These are phyloP conservation scores for Platorchestia sp. DNA, from an alignment of 1,140 invertebrate genomes.

Conservation along the genomic window DNA sequence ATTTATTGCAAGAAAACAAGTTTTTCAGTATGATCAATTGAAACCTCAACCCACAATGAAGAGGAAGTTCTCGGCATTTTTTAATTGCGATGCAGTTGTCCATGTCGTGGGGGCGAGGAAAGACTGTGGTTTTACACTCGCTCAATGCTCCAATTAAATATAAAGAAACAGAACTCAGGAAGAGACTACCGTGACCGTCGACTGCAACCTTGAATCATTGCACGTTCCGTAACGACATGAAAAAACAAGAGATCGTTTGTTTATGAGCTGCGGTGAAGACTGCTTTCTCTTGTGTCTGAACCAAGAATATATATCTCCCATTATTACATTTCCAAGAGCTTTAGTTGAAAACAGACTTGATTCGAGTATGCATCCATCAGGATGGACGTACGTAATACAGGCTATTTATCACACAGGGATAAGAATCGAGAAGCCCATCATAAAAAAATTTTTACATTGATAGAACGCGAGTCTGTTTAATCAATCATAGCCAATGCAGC, in stretches of 20 bases:
- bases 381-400: too few relatives aligned
- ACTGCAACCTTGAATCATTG: not conserved
- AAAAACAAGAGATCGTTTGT: not conserved
- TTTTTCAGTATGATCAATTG: not conserved
- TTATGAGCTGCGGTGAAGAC: not conserved
- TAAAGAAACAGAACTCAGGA: not conserved
- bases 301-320: not conserved
- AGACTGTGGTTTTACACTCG: not conserved
- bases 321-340: not conserved
- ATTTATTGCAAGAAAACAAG: not conserved
- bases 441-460: not conserved
- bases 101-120: not conserved
- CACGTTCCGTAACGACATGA: not conserved
- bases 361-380: not conserved
- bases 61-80: not conserved
- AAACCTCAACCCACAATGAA: not conserved
- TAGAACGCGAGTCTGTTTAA: not conserved
- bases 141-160: not conserved
- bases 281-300: not conserved
- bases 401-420: not conserved
- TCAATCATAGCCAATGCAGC: not conserved
- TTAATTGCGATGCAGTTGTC: not conserved
- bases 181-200: not conserved
- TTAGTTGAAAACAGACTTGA: not conserved
- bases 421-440: not conserved